Evolutionary conservation across 2,888 invertebrate genomes (phyloP).

Genomic region (Melanostoma scalare): DNA sequence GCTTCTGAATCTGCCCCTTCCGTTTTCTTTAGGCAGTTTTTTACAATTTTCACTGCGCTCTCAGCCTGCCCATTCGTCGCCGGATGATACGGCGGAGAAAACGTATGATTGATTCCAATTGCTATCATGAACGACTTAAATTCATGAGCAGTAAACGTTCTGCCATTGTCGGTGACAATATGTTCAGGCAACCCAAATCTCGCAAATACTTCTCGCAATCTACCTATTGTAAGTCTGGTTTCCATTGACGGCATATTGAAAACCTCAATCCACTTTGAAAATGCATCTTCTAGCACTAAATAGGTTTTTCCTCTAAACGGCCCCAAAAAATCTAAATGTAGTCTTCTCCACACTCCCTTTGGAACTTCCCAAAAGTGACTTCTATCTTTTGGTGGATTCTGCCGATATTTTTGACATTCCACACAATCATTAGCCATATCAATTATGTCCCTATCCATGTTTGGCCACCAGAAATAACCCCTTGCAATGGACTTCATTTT

Average conservation of each 20-base stretch:
- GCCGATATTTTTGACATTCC: constrained; percentile 27
- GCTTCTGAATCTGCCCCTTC: constrained; percentile 3
- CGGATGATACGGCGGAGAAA: constrained; percentile 2
- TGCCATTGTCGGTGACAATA: too few species aligned
- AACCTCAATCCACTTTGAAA: constrained; percentile 9
- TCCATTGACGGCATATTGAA: constrained; percentile 10
- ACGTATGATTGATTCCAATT: constrained; percentile 2
- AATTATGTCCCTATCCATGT: neutral
- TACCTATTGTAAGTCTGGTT: neutral
- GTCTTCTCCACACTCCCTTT: neutral
- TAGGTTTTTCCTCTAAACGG: constrained; percentile 9
- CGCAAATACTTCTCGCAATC: too few species aligned
- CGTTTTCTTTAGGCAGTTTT: constrained; percentile 5
- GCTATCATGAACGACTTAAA: constrained; percentile 1
- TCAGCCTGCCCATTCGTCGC: constrained; percentile 1
- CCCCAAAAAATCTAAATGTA: constrained; percentile 3
- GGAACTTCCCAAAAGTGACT: constrained; percentile 24
- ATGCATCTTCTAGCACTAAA: constrained; percentile 9
- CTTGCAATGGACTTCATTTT: constrained; percentile 15
- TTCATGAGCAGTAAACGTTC: too few species aligned
- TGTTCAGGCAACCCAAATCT: too few species aligned
- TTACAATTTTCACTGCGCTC: constrained; percentile 5
- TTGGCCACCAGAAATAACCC: constrained; percentile 2
- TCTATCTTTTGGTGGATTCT: constrained; percentile 20
- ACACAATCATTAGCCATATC: constrained; percentile 19